Conservation (phyloP, 1,140 invertebrate genomes). For the Drosophila jambulina region DNA sequence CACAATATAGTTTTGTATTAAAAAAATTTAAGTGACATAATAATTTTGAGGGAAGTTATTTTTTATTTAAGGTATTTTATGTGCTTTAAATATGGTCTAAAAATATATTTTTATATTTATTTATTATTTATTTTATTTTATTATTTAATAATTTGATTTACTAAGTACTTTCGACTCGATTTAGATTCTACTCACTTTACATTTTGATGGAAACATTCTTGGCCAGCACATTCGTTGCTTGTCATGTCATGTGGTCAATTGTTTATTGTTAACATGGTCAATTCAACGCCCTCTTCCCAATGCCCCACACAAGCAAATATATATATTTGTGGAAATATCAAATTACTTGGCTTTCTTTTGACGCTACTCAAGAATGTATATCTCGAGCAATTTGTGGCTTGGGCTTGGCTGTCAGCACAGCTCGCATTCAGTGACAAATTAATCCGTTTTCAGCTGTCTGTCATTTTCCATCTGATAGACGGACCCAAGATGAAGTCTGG, state of each 20-base stretch:
- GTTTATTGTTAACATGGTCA: constrained; percentile 73
- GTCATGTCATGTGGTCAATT: constrained; percentile 78
- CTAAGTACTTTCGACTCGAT: constrained; percentile 1
- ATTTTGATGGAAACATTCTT: constrained; percentile 54
- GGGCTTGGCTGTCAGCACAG: constrained; percentile 49
- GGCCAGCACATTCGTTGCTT: constrained; percentile 51
- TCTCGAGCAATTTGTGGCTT: constrained; percentile 56
- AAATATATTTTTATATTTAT: neutral
- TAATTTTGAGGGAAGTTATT: too few relatives aligned
- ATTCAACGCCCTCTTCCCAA: constrained; percentile 4
- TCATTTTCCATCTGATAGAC: constrained; percentile 26
- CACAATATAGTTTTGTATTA: too few relatives aligned
- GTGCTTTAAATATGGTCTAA: too few relatives aligned
- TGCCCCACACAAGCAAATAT: neutral
- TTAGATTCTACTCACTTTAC: neutral
- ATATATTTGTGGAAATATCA: constrained; percentile 42
- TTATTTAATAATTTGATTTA: too few relatives aligned
- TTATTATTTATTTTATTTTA: neutral
- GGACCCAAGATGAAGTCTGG: constrained; percentile 10
- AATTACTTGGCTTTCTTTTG: constrained; percentile 52
- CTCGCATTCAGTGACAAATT: constrained; percentile 41
- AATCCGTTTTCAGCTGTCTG: constrained; percentile 56
- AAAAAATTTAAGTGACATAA: too few relatives aligned
- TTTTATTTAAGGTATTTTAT: too few relatives aligned
- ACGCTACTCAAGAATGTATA: constrained; percentile 24